phyloP scores from a whole-genome alignment of 1,140 invertebrate genomes.

The Probaryconus sp. region DNA sequence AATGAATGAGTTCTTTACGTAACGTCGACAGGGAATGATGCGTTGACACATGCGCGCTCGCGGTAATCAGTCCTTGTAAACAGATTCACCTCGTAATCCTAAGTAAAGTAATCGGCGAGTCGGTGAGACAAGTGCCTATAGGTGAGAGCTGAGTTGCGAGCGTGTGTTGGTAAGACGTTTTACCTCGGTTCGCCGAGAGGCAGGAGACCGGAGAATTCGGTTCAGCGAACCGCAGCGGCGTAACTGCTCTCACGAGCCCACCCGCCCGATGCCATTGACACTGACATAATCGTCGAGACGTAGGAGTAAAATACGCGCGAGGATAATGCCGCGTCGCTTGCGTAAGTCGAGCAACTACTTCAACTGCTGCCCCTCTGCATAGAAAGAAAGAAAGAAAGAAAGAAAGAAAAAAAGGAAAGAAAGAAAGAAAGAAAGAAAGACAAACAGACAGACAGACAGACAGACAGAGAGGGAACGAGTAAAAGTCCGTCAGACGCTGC shows the following conservation, averaged over 20 bases:
- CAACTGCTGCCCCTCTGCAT: slow-evolving; percentile 17
- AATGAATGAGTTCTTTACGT: slow-evolving; percentile 15
- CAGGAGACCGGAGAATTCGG: slow-evolving; percentile 60
- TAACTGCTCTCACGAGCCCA: slow-evolving; percentile 60
- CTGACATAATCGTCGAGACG: slow-evolving; percentile 61
- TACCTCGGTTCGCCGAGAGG: slow-evolving; percentile 42
- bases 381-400: slow-evolving; percentile 37
- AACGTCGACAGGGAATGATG: slow-evolving; percentile 18
- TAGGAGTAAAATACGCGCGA: slow-evolving; percentile 51
- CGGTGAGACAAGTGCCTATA: slow-evolving; percentile 45
- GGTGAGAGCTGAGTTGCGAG: slow-evolving; percentile 4
- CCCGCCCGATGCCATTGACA: slow-evolving; percentile 64
- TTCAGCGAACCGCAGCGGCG: slow-evolving; percentile 61
- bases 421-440: slow-evolving; percentile 43
- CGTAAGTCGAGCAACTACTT: slow-evolving; percentile 57
- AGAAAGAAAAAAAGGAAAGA: too few relatives aligned
- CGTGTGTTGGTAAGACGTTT: slow-evolving; percentile 47
- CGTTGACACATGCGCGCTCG: slow-evolving; percentile 46
- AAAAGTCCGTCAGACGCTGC: slow-evolving; percentile 39
- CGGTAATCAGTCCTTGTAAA: slow-evolving; percentile 55
- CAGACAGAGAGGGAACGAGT: slow-evolving; percentile 36
- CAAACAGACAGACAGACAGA: slow-evolving; percentile 12
- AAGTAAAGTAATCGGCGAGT: slow-evolving; percentile 56
- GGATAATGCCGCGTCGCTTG: slow-evolving; percentile 45
- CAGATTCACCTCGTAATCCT: slow-evolving; percentile 56